Evolutionary conservation across 2,113 vertebrate genomes (phyloP).

Genomic region (Bos taurus): DNA sequence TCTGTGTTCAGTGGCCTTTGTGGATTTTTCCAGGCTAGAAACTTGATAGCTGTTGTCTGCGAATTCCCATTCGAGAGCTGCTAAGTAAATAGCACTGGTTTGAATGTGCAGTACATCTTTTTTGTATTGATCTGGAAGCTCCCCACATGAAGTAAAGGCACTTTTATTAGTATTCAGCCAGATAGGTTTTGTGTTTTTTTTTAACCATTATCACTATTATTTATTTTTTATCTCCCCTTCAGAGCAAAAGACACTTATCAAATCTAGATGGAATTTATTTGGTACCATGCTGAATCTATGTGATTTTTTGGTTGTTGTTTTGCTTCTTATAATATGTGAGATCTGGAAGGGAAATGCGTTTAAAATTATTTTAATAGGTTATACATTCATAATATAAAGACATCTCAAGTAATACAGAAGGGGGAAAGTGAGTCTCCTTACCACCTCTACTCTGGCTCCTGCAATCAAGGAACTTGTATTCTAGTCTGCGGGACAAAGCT

Average conservation of each 20-base stretch:
- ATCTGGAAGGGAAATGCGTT: neutral
- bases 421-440: neutral
- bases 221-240: slow-evolving; percentile 46
- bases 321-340: neutral
- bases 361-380: neutral
- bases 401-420: neutral
- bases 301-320: neutral
- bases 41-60: slow-evolving; percentile 57
- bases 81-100: slow-evolving; percentile 32
- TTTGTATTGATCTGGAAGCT: slow-evolving; percentile 28
- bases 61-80: slow-evolving; percentile 31
- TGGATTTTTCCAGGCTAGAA: slow-evolving; percentile 61
- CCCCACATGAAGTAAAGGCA: neutral
- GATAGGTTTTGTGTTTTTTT: neutral
- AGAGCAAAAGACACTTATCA: neutral
- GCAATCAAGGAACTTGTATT: neutral
- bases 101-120: neutral
- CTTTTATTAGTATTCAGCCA: neutral
- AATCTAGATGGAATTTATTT: neutral
- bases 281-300: neutral
- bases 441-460: neutral
- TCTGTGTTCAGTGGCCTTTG: slow-evolving; percentile 57
- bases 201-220: neutral
- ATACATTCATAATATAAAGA: neutral
- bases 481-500: neutral